Conservation (phyloP, 2,888 invertebrate genomes). For the Tetheella fluctuosa region DNA sequence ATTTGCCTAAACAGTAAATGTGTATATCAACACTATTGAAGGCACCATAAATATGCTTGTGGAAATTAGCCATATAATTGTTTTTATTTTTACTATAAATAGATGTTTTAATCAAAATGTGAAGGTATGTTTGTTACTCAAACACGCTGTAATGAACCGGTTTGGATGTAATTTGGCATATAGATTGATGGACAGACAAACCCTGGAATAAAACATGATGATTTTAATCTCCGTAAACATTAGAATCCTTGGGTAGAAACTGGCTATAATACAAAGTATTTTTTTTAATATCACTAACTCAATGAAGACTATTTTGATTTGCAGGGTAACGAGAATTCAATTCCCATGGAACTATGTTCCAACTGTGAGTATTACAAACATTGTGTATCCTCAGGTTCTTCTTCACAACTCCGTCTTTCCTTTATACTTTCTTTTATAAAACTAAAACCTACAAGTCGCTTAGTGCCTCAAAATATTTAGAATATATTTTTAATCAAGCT, state of each 20-base stretch:
- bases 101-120: too few relatives aligned
- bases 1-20: neutral
- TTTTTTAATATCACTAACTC: neutral
- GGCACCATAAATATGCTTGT: too few relatives aligned
- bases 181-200: too few relatives aligned
- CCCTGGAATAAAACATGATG: too few relatives aligned
- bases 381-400: conserved; percentile 17
- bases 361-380: conserved; percentile 89
- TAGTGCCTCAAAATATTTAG: conserved; percentile 56
- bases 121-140: too few relatives aligned
- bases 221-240: too few relatives aligned
- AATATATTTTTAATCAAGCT: conserved; percentile 49
- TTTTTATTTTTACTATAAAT: too few relatives aligned
- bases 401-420: conserved; percentile 31
- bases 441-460: conserved; percentile 52
- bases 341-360: conserved; percentile 98
- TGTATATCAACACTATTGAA: too few relatives aligned
- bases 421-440: conserved; percentile 42
- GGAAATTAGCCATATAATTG: too few relatives aligned
- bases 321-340: conserved; percentile 97
- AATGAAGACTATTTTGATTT: conserved; percentile 49
- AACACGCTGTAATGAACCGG: too few relatives aligned
- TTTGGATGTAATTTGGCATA: too few relatives aligned
- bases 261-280: neutral
- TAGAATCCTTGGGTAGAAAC: too few relatives aligned